These are phyloP conservation scores for Cassiopea xamachana DNA, from an alignment of 30 jellyfish, hydroid and myxozoan species.

Conservation along the genomic window DNA sequence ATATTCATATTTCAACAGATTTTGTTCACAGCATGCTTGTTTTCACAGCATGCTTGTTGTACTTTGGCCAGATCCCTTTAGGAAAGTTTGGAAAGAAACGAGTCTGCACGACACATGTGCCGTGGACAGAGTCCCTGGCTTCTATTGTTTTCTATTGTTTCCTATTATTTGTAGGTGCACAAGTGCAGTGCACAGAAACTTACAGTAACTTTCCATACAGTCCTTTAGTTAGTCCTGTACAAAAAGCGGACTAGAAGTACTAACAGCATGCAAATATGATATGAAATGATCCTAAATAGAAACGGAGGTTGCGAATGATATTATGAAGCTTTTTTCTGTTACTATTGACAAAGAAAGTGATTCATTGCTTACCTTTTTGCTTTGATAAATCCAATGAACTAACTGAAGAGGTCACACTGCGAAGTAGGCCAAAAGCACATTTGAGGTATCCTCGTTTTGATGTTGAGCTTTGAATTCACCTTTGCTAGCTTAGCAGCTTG, in stretches of 20 bases:
- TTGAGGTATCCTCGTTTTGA: conserved; percentile 16
- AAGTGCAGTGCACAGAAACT: too few relatives aligned
- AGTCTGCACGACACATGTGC: too few relatives aligned
- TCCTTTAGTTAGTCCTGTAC: neutral
- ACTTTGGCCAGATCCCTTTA: conserved; percentile 1
- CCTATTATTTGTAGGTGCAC: too few relatives aligned
- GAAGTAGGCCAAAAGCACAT: conserved; percentile 10
- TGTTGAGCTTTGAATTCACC: conserved; percentile 6
- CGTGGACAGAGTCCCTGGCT: too few relatives aligned
- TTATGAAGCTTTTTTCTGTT: neutral
- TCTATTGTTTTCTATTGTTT: too few relatives aligned
- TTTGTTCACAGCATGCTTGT: conserved; percentile 29
- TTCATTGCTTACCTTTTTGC: conserved; percentile 14
- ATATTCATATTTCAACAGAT: conserved; percentile 37
- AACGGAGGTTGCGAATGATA: neutral
- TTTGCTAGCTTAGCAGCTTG: neutral
- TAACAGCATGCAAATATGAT: conserved; percentile 1
- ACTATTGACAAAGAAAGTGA: conserved; percentile 1
- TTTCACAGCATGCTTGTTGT: conserved; percentile 1
- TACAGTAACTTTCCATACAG: too few relatives aligned
- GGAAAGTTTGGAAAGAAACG: neutral
- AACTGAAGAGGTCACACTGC: conserved; percentile 8
- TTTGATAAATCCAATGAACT: neutral
- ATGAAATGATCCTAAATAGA: neutral
- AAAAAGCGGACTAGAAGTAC: neutral